Evolutionary conservation across 2,888 invertebrate species (phyloP).

Genomic region (Smittia sp.): DNA sequence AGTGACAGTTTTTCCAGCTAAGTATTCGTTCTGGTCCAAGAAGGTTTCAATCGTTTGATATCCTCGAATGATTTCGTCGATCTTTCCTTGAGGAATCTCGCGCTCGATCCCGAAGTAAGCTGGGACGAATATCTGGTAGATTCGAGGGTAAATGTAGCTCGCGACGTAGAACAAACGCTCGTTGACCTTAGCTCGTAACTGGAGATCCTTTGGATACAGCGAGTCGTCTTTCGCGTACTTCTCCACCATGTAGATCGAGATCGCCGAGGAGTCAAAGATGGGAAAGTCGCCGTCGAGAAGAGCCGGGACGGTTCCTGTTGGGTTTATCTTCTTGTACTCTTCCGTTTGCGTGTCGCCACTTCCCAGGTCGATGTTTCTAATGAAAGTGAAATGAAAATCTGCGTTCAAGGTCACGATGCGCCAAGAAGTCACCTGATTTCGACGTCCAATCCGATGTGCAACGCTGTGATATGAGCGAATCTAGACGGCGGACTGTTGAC

Average conservation of each 20-base stretch:
- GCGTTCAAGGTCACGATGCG: background rate
- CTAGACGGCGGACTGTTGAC: background rate
- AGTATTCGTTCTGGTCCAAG: background rate
- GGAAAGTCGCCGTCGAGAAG: conserved; percentile 54
- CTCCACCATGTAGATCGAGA: conserved; percentile 56
- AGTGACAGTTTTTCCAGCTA: conserved; percentile 52
- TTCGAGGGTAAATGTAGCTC: conserved; percentile 52
- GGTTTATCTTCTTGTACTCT: conserved; percentile 50
- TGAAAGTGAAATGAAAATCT: background rate
- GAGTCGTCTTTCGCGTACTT: conserved; percentile 57
- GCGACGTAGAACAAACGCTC: conserved; percentile 57
- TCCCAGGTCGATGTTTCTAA: background rate
- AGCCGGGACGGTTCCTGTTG: conserved; percentile 55
- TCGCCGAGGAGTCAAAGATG: conserved; percentile 52
- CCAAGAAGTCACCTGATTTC: conserved; percentile 7
- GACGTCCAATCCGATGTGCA: background rate
- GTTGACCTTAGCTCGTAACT: conserved; percentile 56
- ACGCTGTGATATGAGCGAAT: background rate
- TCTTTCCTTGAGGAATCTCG: conserved; percentile 44
- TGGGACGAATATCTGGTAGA: conserved; percentile 49
- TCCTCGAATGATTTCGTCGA: background rate
- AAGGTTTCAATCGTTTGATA: conserved; percentile 8
- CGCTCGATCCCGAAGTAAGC: conserved; percentile 44
- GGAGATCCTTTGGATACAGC: conserved; percentile 59
- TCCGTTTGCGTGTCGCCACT: background rate